phyloP scores from a whole-genome alignment of 2,797 vertebrate genomes.

The Nyctibius grandis region DNA sequence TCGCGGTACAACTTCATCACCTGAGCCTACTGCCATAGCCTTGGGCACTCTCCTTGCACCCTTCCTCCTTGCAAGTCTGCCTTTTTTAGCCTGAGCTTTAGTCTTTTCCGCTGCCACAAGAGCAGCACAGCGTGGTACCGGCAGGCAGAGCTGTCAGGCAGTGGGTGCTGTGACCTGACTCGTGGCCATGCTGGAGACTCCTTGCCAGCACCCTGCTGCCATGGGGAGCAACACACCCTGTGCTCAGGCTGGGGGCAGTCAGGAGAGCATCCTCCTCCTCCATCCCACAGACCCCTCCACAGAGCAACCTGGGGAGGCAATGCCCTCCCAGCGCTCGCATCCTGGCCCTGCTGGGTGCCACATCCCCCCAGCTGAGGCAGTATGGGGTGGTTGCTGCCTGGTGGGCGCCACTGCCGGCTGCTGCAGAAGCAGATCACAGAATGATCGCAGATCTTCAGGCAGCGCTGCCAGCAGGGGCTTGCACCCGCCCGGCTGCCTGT shows the following conservation, averaged over 20 bases:
- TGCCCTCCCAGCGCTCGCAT: no score
- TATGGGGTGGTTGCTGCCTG: not conserved
- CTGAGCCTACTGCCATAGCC: not conserved
- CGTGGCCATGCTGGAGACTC: rapidly evolving
- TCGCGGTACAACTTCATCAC: not conserved
- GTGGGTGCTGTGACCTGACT: not conserved
- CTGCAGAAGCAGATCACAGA: no score
- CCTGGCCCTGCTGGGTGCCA: not conserved
- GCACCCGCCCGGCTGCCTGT: no score
- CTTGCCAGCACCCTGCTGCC: not conserved
- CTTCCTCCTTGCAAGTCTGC: not conserved
- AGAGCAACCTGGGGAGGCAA: no score
- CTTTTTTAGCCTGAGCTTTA: not conserved
- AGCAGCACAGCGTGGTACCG: not conserved
- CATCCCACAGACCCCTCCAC: not conserved
- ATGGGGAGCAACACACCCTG: no score
- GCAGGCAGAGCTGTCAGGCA: not conserved
- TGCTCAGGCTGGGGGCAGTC: no score
- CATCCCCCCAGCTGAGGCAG: not conserved
- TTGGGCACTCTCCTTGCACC: not conserved
- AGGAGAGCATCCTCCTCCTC: not conserved
- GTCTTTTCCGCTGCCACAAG: not conserved
- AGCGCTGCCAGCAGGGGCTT: no score
- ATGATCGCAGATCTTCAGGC: no score
- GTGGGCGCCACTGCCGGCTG: not conserved